Base-by-base conservation (phyloP, 92 coral and sea anemone genomes). In the Siderastrea siderea region DNA sequence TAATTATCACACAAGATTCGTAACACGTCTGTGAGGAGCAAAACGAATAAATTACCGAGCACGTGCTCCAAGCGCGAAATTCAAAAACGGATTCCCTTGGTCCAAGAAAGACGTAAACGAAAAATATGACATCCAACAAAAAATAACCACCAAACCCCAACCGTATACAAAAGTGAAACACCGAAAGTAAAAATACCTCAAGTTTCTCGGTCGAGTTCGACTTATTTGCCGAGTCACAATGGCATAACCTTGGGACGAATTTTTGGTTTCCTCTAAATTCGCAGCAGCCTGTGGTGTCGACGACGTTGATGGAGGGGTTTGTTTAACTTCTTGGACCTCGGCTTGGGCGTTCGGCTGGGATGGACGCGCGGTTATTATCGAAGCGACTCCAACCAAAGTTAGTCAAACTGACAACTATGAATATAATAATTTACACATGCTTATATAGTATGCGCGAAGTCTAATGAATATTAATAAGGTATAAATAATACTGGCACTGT, bases 111-210 rank as follows among this genome's bases (percentile, higher is more conserved):
- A 72, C 77, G 50, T 72, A 71, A 48, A 2, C 13, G 55, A 71
- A 8, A 71, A 71, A 71, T 71, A 11, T 5, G 47, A 46, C 76
- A 11, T 71, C 14, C 38, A 9, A 43, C 76, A 71, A 71, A 71
- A 26, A 71, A 48, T 13, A 11, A 47, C 77, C 77, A 72, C 50
- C 60, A 72, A 61, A 72, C 54, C 52, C 44, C 59, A 45, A 60
- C 77, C 16, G 77, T 50, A 72, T 72, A 72, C 77, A 72, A 72
- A 72, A 50, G 16, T 51, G 50, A 50, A 72, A 72, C 77, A 7
- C 8, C 50, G 57, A 12, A 49, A 45, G 47, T 50, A 60, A 26
- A 26, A 72, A 72, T 72, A 72, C 61, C 77, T 72, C 77, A 72
- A 72, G 77, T 58, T 13, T 68, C 74, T 44, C 53, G 10, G 74